phyloP scores from a whole-genome alignment of 2,797 vertebrate genomes.

The Parotocinclus haroldoi region DNA sequence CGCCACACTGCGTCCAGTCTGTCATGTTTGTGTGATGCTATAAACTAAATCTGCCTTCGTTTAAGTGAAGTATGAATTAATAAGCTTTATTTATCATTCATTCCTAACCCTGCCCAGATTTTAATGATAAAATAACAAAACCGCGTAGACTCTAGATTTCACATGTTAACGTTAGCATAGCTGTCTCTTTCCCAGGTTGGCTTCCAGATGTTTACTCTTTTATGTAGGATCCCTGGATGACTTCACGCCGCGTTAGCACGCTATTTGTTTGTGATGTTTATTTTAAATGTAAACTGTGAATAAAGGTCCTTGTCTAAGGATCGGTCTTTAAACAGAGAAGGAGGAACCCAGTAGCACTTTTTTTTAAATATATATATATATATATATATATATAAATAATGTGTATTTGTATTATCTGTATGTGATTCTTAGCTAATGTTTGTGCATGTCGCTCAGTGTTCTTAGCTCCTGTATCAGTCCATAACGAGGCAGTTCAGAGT shows the following conservation, averaged over 20 bases:
- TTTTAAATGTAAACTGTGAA: conserved; percentile 54
- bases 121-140: conserved; percentile 18
- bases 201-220: conserved; percentile 29
- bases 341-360: conserved; percentile 58
- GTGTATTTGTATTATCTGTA: conserved; percentile 29
- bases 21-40: conserved; percentile 48
- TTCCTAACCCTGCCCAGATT: conserved; percentile 39
- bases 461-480: conserved; percentile 52
- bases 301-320: conserved; percentile 43
- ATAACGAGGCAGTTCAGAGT: conserved; percentile 8
- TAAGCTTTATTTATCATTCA: conserved; percentile 73
- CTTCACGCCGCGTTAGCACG: conserved; percentile 20
- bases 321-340: conserved; percentile 48
- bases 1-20: conserved; percentile 15
- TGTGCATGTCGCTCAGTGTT: conserved; percentile 19
- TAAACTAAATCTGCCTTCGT: conserved; percentile 54
- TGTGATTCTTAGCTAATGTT: background rate
- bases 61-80: conserved; percentile 75
- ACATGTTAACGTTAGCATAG: conserved; percentile 25
- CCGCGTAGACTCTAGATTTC: conserved; percentile 28
- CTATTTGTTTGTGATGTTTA: conserved; percentile 29
- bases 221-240: conserved; percentile 25
- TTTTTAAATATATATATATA: too few relatives aligned
- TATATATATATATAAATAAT: too few relatives aligned
- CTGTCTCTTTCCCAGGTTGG: conserved; percentile 15